Base-by-base conservation (phyloP, 35 echinoderm and acorn worm species). In the Chiridota heheva region DNA sequence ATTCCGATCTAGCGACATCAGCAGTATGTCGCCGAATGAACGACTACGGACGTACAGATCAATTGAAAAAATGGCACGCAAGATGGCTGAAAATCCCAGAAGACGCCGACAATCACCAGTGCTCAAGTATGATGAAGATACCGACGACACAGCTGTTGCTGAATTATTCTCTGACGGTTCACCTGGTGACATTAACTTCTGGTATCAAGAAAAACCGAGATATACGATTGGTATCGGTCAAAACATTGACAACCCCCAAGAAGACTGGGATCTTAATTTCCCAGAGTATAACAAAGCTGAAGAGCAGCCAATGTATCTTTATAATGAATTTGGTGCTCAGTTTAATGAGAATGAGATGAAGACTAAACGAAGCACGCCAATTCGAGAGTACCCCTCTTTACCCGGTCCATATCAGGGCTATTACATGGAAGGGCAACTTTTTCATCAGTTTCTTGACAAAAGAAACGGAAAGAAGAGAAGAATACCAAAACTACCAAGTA, bases 381-480 rank as follows among this genome's bases (percentile, higher is more conserved):
- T 60, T 58, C 51, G 58, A 13, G 75, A 78, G 75, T 49, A 78
- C 10, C 75, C 75, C 20, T 78, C 75, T 18, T 35, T 78, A 20
- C 75, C 75, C 31, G 75, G 75, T 34, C 75, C 75, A 35, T 78
- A 78, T 31, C 75, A 78, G 36, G 75, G 75, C 1, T 78, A 78
- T 28, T 78, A 60, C 56, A 58, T 78, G 53, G 75, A 78, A 17
- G 75, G 75, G 12, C 75, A 78, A 57, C 56, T 78, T 2, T 78
- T 49, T 49, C 75, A 78, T 35, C 51, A 78, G 5, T 2, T 78
- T 17, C 39, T 78, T 7, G 17, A 32, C 7, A 78, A 78, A 13
- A 20, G 75, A 6, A 33, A 49, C 48, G 18, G 51, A 1, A 27
- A 13, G 1, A 13, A 24, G 22, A 7, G 5, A 53, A 13, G 10